These are phyloP conservation scores for Lichenostomus cassidix DNA, from an alignment of 2,113 vertebrate genomes.

Conservation along the genomic window DNA sequence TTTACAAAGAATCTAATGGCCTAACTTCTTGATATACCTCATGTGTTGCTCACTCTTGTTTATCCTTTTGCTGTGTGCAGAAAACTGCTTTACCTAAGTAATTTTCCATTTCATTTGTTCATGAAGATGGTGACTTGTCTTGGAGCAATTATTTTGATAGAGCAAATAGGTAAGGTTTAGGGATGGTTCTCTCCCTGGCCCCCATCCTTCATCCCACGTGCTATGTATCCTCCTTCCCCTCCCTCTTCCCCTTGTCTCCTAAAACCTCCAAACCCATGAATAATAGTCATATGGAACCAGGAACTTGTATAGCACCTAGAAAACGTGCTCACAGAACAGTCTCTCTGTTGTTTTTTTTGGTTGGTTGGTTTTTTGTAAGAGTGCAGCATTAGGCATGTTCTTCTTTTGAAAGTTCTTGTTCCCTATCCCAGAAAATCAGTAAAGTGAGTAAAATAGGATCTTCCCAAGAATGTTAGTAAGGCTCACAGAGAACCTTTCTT, in stretches of 20 bases:
- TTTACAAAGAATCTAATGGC: background rate
- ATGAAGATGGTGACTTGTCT: background rate
- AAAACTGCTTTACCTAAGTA: background rate
- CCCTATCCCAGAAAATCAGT: background rate
- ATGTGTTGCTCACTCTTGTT: background rate
- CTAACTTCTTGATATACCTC: background rate
- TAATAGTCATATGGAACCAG: background rate
- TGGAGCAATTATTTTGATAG: background rate
- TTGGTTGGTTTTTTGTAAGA: background rate
- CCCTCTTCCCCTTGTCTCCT: background rate
- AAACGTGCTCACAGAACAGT: background rate
- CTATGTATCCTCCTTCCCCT: background rate
- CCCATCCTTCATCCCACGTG: background rate
- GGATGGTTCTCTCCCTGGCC: background rate
- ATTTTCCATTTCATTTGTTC: background rate
- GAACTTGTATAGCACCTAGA: background rate
- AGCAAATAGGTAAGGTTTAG: background rate
- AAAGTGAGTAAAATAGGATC: background rate
- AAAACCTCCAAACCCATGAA: background rate
- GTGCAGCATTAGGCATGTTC: background rate
- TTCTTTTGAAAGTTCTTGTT: background rate
- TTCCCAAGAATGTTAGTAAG: background rate
- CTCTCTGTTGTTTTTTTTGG: background rate
- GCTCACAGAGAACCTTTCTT: background rate
- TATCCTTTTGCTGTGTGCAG: background rate